These are phyloP conservation scores for Drosophila varians DNA, from an alignment of 1,140 invertebrate genomes.

Conservation along the genomic window DNA sequence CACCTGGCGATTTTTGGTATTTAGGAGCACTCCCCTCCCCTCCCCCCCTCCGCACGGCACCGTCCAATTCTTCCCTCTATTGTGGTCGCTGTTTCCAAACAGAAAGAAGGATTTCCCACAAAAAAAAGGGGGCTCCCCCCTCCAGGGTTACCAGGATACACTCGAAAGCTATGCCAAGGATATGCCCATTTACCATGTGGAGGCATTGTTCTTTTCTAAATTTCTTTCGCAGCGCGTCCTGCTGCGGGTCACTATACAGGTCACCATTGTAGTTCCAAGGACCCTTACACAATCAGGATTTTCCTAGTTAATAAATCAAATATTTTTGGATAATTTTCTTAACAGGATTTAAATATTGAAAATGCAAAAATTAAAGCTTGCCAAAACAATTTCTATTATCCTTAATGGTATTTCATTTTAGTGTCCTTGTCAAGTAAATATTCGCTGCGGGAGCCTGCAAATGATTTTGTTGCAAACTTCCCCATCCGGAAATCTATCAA, in stretches of 20 bases:
- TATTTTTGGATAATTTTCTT: no score
- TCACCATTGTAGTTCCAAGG: conserved; percentile 3
- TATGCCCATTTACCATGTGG: background rate
- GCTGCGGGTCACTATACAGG: conserved; percentile 14
- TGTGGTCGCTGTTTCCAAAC: conserved; percentile 21
- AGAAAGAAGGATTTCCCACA: background rate
- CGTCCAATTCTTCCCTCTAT: conserved; percentile 11
- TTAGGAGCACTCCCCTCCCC: conserved; percentile 14
- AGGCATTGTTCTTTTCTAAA: conserved; percentile 1
- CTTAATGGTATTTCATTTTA: background rate
- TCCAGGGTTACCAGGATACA: background rate
- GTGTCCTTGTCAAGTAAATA: background rate
- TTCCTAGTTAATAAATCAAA: no score
- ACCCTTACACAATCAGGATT: no score
- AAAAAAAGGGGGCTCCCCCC: background rate
- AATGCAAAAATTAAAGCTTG: no score
- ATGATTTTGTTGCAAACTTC: conserved; percentile 1
- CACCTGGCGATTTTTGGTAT: conserved; percentile 46
- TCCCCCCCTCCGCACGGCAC: background rate
- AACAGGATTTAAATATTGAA: no score
- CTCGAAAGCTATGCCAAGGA: background rate
- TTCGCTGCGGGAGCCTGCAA: background rate
- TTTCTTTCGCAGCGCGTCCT: background rate
- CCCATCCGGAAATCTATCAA: conserved; percentile 14
- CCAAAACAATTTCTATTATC: no score